Conservation (phyloP, 2,113 vertebrate species). For the Pholis gunnellus region DNA sequence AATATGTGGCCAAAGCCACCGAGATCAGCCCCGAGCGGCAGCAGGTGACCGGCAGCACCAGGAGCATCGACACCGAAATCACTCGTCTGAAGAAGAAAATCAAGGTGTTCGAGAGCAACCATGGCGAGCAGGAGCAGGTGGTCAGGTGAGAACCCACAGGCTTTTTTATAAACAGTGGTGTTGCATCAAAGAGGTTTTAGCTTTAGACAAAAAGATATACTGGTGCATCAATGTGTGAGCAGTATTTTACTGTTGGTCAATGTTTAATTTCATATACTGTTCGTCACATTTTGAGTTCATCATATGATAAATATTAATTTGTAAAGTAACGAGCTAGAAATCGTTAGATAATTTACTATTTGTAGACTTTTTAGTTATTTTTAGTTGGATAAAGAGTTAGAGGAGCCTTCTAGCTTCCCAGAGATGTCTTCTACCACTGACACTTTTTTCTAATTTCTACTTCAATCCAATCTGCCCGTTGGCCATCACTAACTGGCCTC, state of each 20-base stretch:
- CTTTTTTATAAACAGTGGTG: neutral
- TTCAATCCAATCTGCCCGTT: constrained; percentile 39
- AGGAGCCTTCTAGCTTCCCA: neutral
- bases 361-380: neutral
- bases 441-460: neutral
- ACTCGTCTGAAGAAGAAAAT: constrained; percentile 54
- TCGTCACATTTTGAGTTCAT: too few relatives aligned
- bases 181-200: neutral
- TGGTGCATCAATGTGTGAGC: too few relatives aligned
- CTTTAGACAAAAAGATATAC: too few relatives aligned
- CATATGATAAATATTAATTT: too few relatives aligned
- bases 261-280: too few relatives aligned
- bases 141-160: constrained; percentile 82
- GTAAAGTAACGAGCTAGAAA: neutral
- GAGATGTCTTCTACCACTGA: constrained; percentile 5
- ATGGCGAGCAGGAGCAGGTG: constrained; percentile 90
- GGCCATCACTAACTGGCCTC: constrained; percentile 52
- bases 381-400: neutral
- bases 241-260: too few relatives aligned
- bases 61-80: constrained; percentile 62
- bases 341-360: neutral
- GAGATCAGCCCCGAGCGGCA: constrained; percentile 66
- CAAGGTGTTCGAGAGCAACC: constrained; percentile 80
- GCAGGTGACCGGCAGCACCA: constrained; percentile 42
- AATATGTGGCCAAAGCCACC: constrained; percentile 50